Percentiles rank a stretch among this genome's conserved stretches.
Conservation (phyloP, 2,888 invertebrate genomes). For the Germaria angustata region DNA sequence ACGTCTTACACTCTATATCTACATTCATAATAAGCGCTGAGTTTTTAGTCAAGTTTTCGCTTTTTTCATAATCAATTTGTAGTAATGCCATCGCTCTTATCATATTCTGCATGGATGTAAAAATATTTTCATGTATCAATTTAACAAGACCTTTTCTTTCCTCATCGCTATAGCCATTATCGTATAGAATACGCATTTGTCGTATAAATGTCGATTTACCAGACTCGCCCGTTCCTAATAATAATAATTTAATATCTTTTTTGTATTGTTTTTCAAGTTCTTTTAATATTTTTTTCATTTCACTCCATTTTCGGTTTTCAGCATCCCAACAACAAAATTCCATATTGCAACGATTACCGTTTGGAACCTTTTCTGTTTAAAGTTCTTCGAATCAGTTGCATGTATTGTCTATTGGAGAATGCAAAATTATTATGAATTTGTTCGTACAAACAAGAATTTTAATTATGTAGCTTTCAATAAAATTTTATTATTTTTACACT, state of each 20-base stretch:
- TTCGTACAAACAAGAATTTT: not conserved
- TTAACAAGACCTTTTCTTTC: conserved; percentile 22
- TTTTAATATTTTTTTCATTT: conserved; percentile 22
- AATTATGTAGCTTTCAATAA: not conserved
- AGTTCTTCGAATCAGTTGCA: not conserved
- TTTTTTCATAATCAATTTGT: conserved; percentile 42
- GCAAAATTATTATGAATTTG: conserved; percentile 2
- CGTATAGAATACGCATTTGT: conserved; percentile 58
- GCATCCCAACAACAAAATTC: conserved; percentile 15
- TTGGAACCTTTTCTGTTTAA: not conserved
- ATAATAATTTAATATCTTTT: conserved; percentile 51
- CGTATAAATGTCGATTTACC: conserved; percentile 61
- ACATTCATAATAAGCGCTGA: conserved; percentile 13
- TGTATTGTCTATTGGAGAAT: not conserved
- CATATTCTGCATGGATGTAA: conserved; percentile 42
- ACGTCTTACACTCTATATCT: not conserved
- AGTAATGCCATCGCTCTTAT: conserved; percentile 49
- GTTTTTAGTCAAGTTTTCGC: conserved; percentile 11
- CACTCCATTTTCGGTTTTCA: not conserved
- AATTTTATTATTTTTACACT: not conserved
- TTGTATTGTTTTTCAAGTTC: conserved; percentile 30
- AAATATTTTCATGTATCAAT: conserved; percentile 56
- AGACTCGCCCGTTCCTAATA: conserved; percentile 56
- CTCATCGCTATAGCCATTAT: conserved; percentile 36
- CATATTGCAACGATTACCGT: not conserved